phyloP scores from a whole-genome alignment of 2,113 vertebrate genomes.

The Rhineura floridana region DNA sequence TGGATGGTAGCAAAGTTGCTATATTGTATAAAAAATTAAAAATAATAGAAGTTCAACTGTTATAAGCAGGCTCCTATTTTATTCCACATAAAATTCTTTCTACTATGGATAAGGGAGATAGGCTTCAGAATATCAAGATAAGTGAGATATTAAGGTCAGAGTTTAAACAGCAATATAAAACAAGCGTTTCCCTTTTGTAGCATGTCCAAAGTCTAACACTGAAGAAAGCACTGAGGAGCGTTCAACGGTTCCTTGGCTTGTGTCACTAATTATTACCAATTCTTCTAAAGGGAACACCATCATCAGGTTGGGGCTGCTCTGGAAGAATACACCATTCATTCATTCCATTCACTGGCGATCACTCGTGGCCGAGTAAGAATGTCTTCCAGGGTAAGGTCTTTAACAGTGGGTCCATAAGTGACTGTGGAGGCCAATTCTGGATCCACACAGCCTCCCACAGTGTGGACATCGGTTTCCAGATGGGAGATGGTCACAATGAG shows the following conservation, averaged over 20 bases:
- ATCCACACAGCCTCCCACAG: too few relatives aligned
- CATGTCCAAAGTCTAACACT: slow-evolving; percentile 29
- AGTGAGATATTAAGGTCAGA: slow-evolving; percentile 9
- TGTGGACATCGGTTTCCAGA: too few relatives aligned
- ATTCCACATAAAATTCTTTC: slow-evolving; percentile 36
- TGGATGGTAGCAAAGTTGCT: neutral
- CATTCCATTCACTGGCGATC: too few relatives aligned
- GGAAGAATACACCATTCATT: neutral
- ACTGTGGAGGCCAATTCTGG: too few relatives aligned
- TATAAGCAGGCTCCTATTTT: slow-evolving; percentile 19
- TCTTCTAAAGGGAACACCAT: slow-evolving; percentile 9
- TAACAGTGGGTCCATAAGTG: too few relatives aligned
- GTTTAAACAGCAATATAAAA: neutral
- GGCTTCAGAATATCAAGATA: neutral
- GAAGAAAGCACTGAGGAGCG: neutral
- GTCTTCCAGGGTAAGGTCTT: too few relatives aligned
- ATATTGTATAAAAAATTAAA: neutral
- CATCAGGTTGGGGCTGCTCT: slow-evolving; percentile 6
- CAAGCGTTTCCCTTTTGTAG: slow-evolving; percentile 17
- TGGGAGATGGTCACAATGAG: too few relatives aligned
- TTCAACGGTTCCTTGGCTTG: slow-evolving; percentile 6
- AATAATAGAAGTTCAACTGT: neutral
- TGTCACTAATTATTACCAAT: slow-evolving; percentile 8
- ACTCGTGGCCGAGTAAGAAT: too few relatives aligned
- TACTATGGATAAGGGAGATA: slow-evolving; percentile 26